These are phyloP conservation scores for Trachymyrmex cornetzi DNA, from an alignment of 1,140 invertebrate species.

Conservation along the genomic window DNA sequence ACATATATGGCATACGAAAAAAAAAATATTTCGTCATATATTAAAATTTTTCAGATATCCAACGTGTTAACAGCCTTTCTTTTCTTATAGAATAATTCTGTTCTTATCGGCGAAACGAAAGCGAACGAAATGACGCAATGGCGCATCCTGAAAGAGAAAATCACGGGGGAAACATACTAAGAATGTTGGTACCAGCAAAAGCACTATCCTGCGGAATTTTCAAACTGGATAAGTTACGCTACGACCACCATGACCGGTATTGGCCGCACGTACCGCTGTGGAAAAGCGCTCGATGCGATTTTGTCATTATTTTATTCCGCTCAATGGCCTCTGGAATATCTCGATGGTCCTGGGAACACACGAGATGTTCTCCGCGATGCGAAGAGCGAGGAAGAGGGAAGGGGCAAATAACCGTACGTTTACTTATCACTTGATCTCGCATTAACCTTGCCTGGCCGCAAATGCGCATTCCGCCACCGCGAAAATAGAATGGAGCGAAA, in stretches of 20 bases:
- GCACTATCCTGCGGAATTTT: constrained; percentile 74
- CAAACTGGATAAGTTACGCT: constrained; percentile 66
- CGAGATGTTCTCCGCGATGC: constrained; percentile 13
- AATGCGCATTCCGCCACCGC: not conserved
- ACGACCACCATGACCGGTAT: constrained; percentile 31
- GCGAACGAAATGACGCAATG: constrained; percentile 17
- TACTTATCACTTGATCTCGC: constrained; percentile 25
- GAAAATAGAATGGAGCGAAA: constrained; percentile 24
- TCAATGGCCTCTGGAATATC: constrained; percentile 58
- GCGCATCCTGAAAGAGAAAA: constrained; percentile 59
- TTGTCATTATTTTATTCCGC: constrained; percentile 69
- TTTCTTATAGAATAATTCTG: constrained; percentile 1
- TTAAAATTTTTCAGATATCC: not conserved
- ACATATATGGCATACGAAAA: not conserved
- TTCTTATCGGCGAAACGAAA: not conserved
- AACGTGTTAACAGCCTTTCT: not conserved
- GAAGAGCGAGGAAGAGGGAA: no score
- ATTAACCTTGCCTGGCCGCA: constrained; percentile 54
- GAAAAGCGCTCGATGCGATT: constrained; percentile 64
- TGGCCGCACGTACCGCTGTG: constrained; percentile 28
- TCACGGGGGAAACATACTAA: constrained; percentile 63
- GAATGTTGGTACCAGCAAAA: constrained; percentile 72
- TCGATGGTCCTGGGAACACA: constrained; percentile 34
- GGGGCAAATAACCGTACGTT: constrained; percentile 61
- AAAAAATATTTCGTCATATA: not conserved